Conservation (phyloP, 1,140 invertebrate genomes). For the Drosophila pruinosa region DNA sequence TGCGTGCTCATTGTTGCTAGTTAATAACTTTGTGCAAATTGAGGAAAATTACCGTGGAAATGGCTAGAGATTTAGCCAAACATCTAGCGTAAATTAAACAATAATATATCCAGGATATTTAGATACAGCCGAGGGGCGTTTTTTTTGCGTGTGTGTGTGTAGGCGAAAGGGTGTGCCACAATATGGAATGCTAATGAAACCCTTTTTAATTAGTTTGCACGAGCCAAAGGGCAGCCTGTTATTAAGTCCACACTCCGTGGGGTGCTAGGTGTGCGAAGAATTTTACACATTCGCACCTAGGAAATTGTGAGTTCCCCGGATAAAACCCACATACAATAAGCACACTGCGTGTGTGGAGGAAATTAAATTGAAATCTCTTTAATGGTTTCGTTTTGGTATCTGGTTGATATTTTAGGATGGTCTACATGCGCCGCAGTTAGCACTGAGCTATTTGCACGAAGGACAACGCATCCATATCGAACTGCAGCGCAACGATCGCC, state of each 20-base stretch:
- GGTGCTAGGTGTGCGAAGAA: slow-evolving; percentile 7
- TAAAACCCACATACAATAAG: slow-evolving; percentile 16
- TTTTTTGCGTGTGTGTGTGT: not conserved
- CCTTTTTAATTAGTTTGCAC: slow-evolving; percentile 69
- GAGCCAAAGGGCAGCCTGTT: slow-evolving; percentile 5
- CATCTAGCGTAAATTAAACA: not conserved
- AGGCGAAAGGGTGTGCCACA: not conserved
- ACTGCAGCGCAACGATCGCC: slow-evolving; percentile 89
- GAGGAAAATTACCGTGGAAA: not conserved
- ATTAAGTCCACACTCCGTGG: slow-evolving; percentile 1
- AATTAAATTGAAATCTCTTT: slow-evolving; percentile 33
- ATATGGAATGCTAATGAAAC: slow-evolving; percentile 24
- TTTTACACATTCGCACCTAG: slow-evolving; percentile 61
- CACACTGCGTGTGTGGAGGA: slow-evolving; percentile 59
- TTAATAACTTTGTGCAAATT: slow-evolving; percentile 1
- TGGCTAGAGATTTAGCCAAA: not conserved
- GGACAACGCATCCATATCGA: slow-evolving; percentile 88
- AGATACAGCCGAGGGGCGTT: not conserved
- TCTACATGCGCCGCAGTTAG: slow-evolving; percentile 88
- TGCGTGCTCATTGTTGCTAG: not conserved
- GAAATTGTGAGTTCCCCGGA: not conserved
- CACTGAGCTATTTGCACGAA: slow-evolving; percentile 87
- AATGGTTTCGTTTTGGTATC: slow-evolving; percentile 51
- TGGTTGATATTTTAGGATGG: slow-evolving; percentile 85
- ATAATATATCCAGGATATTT: not conserved